Conservation (phyloP, 2,888 invertebrate species). For the Lepidocyrtoides sp. region DNA sequence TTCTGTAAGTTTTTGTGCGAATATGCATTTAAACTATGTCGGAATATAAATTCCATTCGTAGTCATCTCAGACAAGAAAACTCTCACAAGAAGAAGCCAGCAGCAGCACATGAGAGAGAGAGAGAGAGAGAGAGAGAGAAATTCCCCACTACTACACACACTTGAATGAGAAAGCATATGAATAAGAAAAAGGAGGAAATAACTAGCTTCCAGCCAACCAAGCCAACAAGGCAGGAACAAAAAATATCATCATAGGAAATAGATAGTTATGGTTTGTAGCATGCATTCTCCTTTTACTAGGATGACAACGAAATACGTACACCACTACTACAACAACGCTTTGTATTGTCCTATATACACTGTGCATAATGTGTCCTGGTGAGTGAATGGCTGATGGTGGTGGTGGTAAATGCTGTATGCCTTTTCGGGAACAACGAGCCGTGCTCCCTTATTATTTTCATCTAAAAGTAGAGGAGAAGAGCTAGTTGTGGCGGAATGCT, state of each 20-base stretch:
- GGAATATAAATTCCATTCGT: constrained; percentile 72
- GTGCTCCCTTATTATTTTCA: neutral
- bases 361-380: neutral
- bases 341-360: neutral
- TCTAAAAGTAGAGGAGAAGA: neutral
- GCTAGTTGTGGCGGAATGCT: constrained; percentile 57
- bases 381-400: neutral
- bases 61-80: constrained; percentile 41
- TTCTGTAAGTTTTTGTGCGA: constrained; percentile 35
- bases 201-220: constrained; percentile 73
- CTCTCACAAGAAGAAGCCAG: no score
- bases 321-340: neutral
- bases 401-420: neutral
- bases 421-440: constrained; percentile 23
- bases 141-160: constrained; percentile 33
- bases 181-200: constrained; percentile 74
- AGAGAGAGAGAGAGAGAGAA: neutral
- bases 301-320: neutral
- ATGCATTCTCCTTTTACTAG: constrained; percentile 17
- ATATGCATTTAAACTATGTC: constrained; percentile 71
- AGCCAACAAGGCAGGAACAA: constrained; percentile 63
- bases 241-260: neutral
- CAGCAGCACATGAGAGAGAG: no score
- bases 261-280: constrained; percentile 33
- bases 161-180: constrained; percentile 42